Conservation (phyloP, 2,113 vertebrate species). For the Crocuta crocuta region DNA sequence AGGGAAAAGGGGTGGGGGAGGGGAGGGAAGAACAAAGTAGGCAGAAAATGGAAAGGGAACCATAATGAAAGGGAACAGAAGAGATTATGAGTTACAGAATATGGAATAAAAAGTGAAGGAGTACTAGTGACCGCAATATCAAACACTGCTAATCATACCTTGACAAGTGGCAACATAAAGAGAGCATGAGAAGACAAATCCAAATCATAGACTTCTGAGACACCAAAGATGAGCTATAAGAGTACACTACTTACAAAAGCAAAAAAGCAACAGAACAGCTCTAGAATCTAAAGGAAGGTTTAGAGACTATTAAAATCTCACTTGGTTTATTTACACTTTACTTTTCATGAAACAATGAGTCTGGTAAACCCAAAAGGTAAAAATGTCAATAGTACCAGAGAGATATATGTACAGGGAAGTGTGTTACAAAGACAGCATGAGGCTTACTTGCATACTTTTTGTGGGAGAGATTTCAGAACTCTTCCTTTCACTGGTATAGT, state of each 20-base stretch:
- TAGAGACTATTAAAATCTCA: constrained; percentile 57
- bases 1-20: background rate
- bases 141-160: background rate
- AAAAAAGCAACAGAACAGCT: constrained; percentile 41
- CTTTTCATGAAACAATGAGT: background rate
- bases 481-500: background rate
- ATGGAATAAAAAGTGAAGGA: background rate
- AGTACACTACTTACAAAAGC: background rate
- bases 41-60: background rate
- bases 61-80: constrained; percentile 28
- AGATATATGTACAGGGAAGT: background rate
- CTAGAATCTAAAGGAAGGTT: constrained; percentile 21
- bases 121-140: background rate
- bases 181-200: constrained; percentile 34
- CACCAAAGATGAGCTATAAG: background rate
- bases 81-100: background rate
- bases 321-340: constrained; percentile 22
- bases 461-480: constrained; percentile 55
- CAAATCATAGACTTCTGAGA: constrained; percentile 19
- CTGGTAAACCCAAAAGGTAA: constrained; percentile 22
- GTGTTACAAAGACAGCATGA: background rate
- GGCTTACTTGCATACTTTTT: constrained; percentile 42
- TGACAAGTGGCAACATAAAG: background rate
- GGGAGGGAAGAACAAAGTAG: background rate
- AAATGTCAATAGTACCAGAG: constrained; percentile 47